Evolutionary conservation across 2,797 vertebrate species (phyloP).

Genomic region (Eurystomus glaucurus): DNA sequence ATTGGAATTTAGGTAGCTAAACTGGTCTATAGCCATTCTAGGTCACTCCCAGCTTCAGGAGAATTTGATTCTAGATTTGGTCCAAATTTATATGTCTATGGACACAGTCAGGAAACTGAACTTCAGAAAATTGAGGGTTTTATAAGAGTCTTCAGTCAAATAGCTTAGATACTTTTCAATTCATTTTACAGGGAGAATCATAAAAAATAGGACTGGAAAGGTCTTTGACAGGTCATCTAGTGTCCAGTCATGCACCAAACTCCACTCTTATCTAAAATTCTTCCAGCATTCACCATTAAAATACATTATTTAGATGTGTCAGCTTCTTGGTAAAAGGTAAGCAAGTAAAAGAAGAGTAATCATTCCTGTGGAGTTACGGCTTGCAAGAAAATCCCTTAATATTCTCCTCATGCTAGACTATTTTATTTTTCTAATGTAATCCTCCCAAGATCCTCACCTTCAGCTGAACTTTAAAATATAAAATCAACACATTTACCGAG

Average conservation of each 20-base stretch:
- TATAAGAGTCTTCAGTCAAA: neutral
- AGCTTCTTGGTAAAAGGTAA: constrained; percentile 16
- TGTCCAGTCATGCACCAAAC: neutral
- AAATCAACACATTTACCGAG: neutral
- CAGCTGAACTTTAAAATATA: constrained; percentile 12
- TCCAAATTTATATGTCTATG: neutral
- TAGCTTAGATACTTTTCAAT: neutral
- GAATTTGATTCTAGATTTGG: neutral
- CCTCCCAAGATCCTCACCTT: neutral
- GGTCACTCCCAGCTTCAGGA: neutral
- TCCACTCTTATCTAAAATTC: constrained; percentile 2
- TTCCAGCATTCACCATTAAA: neutral
- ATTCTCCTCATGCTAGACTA: neutral
- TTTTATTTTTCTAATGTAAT: constrained; percentile 37
- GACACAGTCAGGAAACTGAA: neutral
- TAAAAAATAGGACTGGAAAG: neutral
- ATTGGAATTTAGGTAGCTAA: neutral
- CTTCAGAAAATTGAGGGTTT: neutral
- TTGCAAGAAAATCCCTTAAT: neutral
- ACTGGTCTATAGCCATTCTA: neutral
- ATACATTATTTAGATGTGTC: constrained; percentile 13
- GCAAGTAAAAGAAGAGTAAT: neutral
- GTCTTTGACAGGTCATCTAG: neutral
- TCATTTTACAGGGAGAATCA: neutral
- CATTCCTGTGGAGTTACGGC: neutral